Conservation (phyloP, 2,888 invertebrate species). For the Spilarctia lutea region DNA sequence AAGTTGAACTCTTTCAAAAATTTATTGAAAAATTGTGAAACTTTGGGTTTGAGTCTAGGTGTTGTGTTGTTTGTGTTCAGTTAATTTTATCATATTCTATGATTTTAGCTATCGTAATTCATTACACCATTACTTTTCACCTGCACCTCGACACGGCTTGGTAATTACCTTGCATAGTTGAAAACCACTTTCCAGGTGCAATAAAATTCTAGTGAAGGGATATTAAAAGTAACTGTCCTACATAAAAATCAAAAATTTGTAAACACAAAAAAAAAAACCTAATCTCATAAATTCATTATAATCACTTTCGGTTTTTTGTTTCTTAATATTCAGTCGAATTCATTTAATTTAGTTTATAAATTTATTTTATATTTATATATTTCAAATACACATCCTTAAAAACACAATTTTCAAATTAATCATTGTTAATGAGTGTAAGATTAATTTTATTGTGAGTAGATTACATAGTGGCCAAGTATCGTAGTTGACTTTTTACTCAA, state of each 20-base stretch:
- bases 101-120: not conserved
- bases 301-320: no score
- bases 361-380: not conserved
- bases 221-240: not conserved
- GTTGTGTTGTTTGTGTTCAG: not conserved
- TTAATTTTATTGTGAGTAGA: no score
- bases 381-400: not conserved
- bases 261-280: no score
- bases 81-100: not conserved
- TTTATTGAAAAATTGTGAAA: no score
- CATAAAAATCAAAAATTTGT: no score
- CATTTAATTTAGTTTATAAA: not conserved
- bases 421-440: no score
- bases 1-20: no score
- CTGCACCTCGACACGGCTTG: not conserved
- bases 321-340: not conserved
- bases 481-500: no score
- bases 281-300: no score
- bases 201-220: slow-evolving; percentile 29
- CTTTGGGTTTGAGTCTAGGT: not conserved
- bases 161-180: not conserved
- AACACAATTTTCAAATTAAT: no score
- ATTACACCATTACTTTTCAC: not conserved
- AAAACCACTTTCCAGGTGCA: slow-evolving; percentile 22
- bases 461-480: no score